These are phyloP conservation scores for Amphiduros pacificus DNA, from an alignment of 2,888 invertebrate species.

Conservation along the genomic window DNA sequence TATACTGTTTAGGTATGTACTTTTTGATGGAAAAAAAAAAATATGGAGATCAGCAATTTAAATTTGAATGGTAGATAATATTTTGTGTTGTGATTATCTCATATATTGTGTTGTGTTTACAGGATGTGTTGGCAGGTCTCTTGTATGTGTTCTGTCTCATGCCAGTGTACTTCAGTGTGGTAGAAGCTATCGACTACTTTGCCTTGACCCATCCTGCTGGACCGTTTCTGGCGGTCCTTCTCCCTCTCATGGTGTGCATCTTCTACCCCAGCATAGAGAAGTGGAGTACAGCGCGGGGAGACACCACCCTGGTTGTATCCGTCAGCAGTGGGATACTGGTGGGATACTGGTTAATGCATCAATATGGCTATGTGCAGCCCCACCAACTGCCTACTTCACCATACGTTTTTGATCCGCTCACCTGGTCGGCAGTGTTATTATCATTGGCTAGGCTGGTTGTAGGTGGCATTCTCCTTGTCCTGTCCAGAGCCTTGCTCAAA, in stretches of 20 bases:
- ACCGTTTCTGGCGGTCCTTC: constrained; percentile 65
- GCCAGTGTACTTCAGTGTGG: constrained; percentile 73
- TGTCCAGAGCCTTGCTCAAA: constrained; percentile 70
- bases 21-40: too few relatives aligned
- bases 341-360: constrained; percentile 84
- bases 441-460: constrained; percentile 66
- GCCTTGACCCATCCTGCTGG: constrained; percentile 71
- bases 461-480: constrained; percentile 76
- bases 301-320: constrained; percentile 82
- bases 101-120: too few relatives aligned
- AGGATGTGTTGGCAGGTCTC: constrained; percentile 84
- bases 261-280: constrained; percentile 80
- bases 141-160: constrained; percentile 71
- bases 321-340: constrained; percentile 68
- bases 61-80: too few relatives aligned
- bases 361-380: too few relatives aligned
- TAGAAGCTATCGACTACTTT: constrained; percentile 74
- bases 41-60: too few relatives aligned
- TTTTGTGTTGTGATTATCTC: too few relatives aligned
- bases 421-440: constrained; percentile 31
- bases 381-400: constrained; percentile 76
- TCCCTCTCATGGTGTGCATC: constrained; percentile 64
- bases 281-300: constrained; percentile 90
- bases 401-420: constrained; percentile 75
- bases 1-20: too few relatives aligned